Conservation (phyloP, 2,888 invertebrate species). For the Erebia ligea region DNA sequence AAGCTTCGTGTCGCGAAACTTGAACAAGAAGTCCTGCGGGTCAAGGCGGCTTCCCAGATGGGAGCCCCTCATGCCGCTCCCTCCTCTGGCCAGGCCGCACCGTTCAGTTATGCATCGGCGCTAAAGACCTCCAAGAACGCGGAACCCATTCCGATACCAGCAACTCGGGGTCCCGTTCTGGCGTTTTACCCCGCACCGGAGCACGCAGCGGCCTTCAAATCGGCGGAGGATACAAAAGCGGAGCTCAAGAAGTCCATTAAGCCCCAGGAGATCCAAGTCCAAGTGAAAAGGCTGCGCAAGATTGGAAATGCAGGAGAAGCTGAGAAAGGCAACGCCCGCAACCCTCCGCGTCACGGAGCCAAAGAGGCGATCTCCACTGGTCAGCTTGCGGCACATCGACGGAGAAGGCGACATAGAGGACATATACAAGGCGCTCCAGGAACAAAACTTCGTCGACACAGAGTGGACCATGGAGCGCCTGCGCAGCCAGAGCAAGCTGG, state of each 20-base stretch:
- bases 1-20: neutral
- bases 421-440: constrained; percentile 10
- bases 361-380: constrained; percentile 8
- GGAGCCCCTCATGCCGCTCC: too few species aligned
- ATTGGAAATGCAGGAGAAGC: constrained; percentile 28
- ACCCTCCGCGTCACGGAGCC: constrained; percentile 17
- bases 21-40: neutral
- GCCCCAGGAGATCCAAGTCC: neutral
- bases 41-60: neutral
- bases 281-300: neutral
- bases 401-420: neutral
- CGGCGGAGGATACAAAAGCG: constrained; percentile 5
- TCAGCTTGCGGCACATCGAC: neutral
- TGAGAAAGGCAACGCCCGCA: constrained; percentile 25
- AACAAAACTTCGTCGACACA: constrained; percentile 27
- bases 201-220: neutral
- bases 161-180: neutral
- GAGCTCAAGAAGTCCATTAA: neutral
- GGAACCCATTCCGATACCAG: neutral
- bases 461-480: too few species aligned
- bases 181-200: neutral
- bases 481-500: too few species aligned
- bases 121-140: neutral
- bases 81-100: neutral
- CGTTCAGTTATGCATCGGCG: neutral